These are phyloP conservation scores for Notothenia coriiceps DNA, from an alignment of 2,113 vertebrate genomes.

Conservation along the genomic window DNA sequence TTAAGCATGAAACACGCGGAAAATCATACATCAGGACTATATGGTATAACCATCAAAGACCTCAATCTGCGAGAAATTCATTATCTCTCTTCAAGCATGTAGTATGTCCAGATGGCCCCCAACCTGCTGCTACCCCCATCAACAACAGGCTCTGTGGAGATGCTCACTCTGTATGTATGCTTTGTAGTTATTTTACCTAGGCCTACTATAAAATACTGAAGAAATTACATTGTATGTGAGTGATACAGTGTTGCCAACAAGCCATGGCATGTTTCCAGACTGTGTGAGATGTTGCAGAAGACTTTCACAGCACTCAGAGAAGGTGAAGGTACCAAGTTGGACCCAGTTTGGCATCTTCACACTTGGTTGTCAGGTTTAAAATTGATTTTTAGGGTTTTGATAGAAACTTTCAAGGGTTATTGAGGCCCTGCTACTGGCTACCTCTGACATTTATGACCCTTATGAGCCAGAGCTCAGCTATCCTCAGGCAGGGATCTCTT, in stretches of 20 bases:
- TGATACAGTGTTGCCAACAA: neutral
- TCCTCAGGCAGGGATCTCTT: conserved; percentile 48
- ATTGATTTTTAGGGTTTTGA: conserved; percentile 31
- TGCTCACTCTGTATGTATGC: conserved; percentile 9
- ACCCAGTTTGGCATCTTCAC: conserved; percentile 23
- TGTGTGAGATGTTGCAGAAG: neutral
- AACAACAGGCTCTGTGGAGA: conserved; percentile 1
- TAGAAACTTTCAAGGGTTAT: conserved; percentile 39
- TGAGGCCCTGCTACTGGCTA: conserved; percentile 28
- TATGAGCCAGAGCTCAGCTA: conserved; percentile 27
- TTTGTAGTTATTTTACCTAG: conserved; percentile 4
- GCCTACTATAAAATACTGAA: neutral
- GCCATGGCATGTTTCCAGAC: conserved; percentile 16
- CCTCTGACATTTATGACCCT: conserved; percentile 54
- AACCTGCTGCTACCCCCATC: conserved; percentile 39
- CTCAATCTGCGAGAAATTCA: conserved; percentile 46
- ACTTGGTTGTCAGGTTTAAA: conserved; percentile 25
- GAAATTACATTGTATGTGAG: neutral
- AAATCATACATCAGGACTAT: conserved; percentile 50
- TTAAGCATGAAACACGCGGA: neutral
- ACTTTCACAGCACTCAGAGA: conserved; percentile 13
- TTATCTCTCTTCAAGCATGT: conserved; percentile 50
- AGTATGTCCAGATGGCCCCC: conserved; percentile 49
- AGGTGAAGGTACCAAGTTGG: conserved; percentile 7
- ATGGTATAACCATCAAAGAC: conserved; percentile 59